Conservation (phyloP, 2,888 invertebrate genomes). For the Pandemis heparana region DNA sequence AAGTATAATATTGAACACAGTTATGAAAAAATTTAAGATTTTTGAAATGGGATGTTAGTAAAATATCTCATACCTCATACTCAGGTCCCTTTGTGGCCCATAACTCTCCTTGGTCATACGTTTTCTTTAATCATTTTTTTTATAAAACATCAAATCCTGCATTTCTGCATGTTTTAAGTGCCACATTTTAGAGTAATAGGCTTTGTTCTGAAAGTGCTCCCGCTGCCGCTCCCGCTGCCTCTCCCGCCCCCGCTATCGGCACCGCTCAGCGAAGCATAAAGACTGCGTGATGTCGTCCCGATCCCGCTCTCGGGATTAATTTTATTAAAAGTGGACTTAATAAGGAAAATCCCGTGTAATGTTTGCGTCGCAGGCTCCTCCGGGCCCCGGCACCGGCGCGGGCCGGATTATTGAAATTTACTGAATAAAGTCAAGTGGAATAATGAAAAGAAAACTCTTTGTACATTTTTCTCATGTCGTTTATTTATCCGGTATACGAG, state of each 20-base stretch:
- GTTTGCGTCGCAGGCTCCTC: constrained; percentile 9
- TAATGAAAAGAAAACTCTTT: constrained; percentile 57
- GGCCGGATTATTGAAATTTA: constrained; percentile 33
- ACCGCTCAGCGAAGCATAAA: constrained; percentile 16
- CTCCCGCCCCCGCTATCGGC: background rate
- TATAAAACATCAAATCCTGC: no score
- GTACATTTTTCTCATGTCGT: constrained; percentile 62
- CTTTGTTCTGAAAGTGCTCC: no score
- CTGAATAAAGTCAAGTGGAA: constrained; percentile 38
- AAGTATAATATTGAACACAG: no score
- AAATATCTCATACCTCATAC: no score
- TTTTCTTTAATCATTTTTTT: no score
- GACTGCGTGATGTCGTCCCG: constrained; percentile 3
- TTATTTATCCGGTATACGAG: constrained; percentile 80
- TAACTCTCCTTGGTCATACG: no score
- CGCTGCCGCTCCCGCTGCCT: background rate
- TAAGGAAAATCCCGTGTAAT: constrained; percentile 34
- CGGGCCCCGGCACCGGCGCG: background rate
- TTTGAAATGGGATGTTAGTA: no score
- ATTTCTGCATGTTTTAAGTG: no score
- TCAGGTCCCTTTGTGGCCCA: no score
- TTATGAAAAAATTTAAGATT: no score
- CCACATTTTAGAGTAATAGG: no score
- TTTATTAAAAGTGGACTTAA: constrained; percentile 37
- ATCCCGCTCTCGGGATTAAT: constrained; percentile 34